phyloP scores from a whole-genome alignment of 1,140 invertebrate species.

The Microplitis demolitor region DNA sequence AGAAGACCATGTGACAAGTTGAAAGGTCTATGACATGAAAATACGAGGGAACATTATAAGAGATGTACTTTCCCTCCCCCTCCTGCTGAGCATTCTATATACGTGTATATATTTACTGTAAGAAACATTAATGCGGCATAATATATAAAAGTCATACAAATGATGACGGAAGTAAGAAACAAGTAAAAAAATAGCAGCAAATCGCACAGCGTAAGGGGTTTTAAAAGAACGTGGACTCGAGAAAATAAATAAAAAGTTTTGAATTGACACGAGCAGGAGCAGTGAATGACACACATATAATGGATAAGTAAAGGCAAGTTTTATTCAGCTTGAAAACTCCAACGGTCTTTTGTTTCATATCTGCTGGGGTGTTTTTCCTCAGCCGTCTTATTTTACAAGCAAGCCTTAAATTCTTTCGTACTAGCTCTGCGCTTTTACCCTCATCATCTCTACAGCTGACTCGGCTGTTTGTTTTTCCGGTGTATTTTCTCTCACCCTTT shows the following conservation, averaged over 20 bases:
- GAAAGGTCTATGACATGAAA: slow-evolving; percentile 22
- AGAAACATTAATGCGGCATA: background rate
- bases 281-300: slow-evolving; percentile 31
- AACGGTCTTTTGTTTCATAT: slow-evolving; percentile 41
- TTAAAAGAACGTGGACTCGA: slow-evolving; percentile 16
- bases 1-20: slow-evolving; percentile 20
- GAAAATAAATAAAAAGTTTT: no score
- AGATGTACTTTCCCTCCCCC: background rate
- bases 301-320: slow-evolving; percentile 32
- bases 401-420: background rate
- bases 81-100: no score
- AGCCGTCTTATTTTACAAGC: slow-evolving; percentile 21
- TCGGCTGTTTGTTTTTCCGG: slow-evolving; percentile 12
- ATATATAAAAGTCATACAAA: slow-evolving; percentile 3
- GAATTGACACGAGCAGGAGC: slow-evolving; percentile 31
- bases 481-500: slow-evolving; percentile 18
- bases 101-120: no score
- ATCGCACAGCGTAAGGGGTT: slow-evolving; percentile 14
- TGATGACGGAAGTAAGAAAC: slow-evolving; percentile 8
- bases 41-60: slow-evolving; percentile 7
- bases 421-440: background rate
- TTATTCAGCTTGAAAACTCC: slow-evolving; percentile 39
- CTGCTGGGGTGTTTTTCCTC: slow-evolving; percentile 35
- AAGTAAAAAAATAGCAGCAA: slow-evolving; percentile 15
- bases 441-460: background rate